Percentiles rank a stretch among this genome's conserved stretches.
These are phyloP conservation scores for Drosophila barbarae DNA, from an alignment of 2,888 invertebrate genomes.

Conservation along the genomic window DNA sequence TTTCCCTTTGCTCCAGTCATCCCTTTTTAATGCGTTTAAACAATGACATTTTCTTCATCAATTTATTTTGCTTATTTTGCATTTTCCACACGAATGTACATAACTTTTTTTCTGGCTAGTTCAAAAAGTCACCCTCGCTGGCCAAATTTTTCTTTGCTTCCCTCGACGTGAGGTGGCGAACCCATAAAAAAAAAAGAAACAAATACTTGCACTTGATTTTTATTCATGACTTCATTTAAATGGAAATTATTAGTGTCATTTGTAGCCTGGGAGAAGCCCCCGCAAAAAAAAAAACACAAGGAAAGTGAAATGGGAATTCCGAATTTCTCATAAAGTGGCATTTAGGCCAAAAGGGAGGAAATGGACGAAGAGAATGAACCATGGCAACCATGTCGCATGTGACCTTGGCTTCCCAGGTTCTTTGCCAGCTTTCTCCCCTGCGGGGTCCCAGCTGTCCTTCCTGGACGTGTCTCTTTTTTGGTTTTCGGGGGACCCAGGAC, in stretches of 20 bases:
- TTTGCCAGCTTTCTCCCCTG: constrained; percentile 4
- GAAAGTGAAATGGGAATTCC: constrained; percentile 48
- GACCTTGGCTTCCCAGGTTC: constrained; percentile 51
- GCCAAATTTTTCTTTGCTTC: not conserved
- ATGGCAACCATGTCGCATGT: constrained; percentile 49
- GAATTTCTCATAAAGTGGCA: constrained; percentile 66
- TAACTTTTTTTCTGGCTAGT: not conserved
- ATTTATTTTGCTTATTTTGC: constrained; percentile 20
- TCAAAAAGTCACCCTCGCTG: constrained; percentile 11
- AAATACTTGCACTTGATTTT: constrained; percentile 56
- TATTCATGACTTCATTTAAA: constrained; percentile 70
- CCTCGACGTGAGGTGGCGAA: constrained; percentile 7
- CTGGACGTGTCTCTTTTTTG: constrained; percentile 28
- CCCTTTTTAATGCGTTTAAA: constrained; percentile 7
- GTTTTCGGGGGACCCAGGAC: constrained; percentile 36
- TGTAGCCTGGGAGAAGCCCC: constrained; percentile 48
- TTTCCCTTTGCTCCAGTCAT: not conserved
- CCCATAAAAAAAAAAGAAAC: constrained; percentile 25
- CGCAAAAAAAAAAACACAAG: constrained; percentile 3
- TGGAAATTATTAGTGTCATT: constrained; percentile 73
- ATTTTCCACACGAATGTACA: constrained; percentile 4
- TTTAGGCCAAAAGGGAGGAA: constrained; percentile 26
- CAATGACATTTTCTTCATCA: constrained; percentile 20
- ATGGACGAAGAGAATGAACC: constrained; percentile 21
- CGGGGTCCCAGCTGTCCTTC: constrained; percentile 35